phyloP scores from a whole-genome alignment of 2,797 vertebrate genomes.

The Spea hammondii region DNA sequence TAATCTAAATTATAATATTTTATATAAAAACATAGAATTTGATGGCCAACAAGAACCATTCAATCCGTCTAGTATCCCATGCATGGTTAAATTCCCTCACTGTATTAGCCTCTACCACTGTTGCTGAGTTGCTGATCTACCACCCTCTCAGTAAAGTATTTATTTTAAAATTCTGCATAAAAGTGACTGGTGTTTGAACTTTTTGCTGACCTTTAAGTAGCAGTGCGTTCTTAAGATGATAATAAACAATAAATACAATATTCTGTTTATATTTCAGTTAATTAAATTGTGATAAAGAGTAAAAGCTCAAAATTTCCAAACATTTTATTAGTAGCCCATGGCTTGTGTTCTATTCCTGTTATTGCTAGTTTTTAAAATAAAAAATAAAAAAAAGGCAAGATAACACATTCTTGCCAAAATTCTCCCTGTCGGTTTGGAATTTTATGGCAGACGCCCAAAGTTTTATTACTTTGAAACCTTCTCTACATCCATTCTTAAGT shows the following conservation, averaged over 20 bases:
- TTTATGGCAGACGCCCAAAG: constrained; percentile 44
- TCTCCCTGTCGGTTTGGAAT: constrained; percentile 33
- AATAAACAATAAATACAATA: neutral
- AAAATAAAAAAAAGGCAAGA: constrained; percentile 6
- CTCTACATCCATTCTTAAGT: constrained; percentile 44
- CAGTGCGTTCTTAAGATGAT: neutral
- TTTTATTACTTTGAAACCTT: constrained; percentile 48
- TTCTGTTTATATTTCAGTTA: no score
- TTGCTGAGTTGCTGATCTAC: no score
- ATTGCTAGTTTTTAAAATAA: constrained; percentile 23
- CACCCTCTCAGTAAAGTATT: no score
- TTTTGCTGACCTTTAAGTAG: neutral
- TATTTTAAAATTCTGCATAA: neutral
- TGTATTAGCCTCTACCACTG: no score
- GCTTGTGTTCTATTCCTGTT: constrained; percentile 17
- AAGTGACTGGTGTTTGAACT: neutral
- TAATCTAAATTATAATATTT: neutral
- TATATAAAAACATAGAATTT: no score
- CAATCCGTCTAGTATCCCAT: no score
- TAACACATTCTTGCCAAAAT: constrained; percentile 33
- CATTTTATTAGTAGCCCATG: constrained; percentile 26
- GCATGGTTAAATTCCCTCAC: no score
- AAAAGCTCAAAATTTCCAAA: constrained; percentile 20
- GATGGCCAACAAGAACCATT: no score
- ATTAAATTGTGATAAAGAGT: constrained; percentile 21